A percentile compares a stretch with the other conserved stretches of the same genome.
phyloP scores from a whole-genome alignment of 2,888 invertebrate species.

The Melanostoma mellinum region DNA sequence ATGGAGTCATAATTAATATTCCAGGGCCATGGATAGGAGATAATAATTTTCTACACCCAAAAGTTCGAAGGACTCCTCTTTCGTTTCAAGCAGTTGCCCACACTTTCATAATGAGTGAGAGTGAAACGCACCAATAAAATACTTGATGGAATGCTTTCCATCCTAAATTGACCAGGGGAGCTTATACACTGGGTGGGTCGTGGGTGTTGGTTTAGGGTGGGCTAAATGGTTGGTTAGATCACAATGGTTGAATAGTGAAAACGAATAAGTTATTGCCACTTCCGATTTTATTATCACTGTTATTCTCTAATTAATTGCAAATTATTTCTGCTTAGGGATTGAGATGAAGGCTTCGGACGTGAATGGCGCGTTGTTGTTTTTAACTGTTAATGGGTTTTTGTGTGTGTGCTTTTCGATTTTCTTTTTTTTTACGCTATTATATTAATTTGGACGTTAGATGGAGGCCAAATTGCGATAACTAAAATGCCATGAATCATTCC shows the following conservation, averaged over 20 bases:
- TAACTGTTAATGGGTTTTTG: slow-evolving; percentile 59
- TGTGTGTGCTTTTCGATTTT: slow-evolving; percentile 2
- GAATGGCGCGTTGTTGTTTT: slow-evolving; percentile 49
- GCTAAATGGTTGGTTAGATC: slow-evolving; percentile 62
- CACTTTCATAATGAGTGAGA: background rate
- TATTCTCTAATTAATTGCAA: slow-evolving; percentile 71
- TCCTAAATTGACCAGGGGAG: slow-evolving; percentile 35
- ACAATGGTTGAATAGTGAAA: slow-evolving; percentile 67
- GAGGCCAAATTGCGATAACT: slow-evolving; percentile 13
- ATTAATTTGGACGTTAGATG: background rate
- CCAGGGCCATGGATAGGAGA: slow-evolving; percentile 61
- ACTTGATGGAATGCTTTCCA: slow-evolving; percentile 56
- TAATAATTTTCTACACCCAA: slow-evolving; percentile 52
- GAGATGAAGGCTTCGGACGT: background rate
- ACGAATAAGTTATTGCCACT: slow-evolving; percentile 70
- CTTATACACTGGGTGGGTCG: background rate
- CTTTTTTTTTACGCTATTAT: background rate
- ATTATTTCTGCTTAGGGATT: slow-evolving; percentile 50
- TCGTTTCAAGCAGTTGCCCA: slow-evolving; percentile 61
- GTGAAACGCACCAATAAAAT: slow-evolving; percentile 58
- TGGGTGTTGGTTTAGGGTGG: background rate
- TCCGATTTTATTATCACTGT: slow-evolving; percentile 71
- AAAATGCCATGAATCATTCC: slow-evolving; percentile 62
- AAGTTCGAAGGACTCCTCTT: slow-evolving; percentile 41
- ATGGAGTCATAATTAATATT: slow-evolving; percentile 68